phyloP scores from a whole-genome alignment of 2,797 vertebrate species.

The Hypotaenidia philippensis region DNA sequence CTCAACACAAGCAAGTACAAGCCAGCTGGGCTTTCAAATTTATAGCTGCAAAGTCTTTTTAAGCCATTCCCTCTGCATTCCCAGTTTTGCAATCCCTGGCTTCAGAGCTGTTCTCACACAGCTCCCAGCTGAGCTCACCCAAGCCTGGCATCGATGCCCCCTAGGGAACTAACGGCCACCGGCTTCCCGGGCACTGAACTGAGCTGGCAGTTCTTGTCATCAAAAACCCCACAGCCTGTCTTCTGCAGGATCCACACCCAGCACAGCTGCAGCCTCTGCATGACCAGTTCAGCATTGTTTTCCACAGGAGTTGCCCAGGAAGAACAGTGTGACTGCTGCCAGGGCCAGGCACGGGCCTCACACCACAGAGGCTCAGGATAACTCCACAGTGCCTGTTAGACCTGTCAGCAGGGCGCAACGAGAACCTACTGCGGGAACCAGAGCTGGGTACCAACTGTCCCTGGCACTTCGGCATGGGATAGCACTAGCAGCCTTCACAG shows the following conservation, averaged over 20 bases:
- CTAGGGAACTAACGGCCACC: not conserved
- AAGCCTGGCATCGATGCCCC: not conserved
- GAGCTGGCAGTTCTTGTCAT: not conserved
- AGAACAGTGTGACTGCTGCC: not conserved
- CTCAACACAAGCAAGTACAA: not conserved
- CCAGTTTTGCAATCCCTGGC: not conserved
- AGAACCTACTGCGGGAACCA: not conserved
- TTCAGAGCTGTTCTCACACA: not conserved
- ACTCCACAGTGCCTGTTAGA: not conserved
- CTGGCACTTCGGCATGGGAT: not conserved
- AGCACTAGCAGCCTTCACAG: not conserved
- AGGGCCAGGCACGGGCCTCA: not conserved
- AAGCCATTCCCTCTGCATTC: not conserved
- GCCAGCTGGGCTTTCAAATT: not conserved
- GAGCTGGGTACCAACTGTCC: not conserved
- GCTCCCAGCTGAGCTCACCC: not conserved
- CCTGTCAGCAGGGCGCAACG: accelerated
- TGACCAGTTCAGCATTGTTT: not conserved
- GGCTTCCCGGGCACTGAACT: not conserved
- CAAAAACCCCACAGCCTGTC: not conserved
- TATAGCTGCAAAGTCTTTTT: not conserved
- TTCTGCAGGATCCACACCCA: not conserved
- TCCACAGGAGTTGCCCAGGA: not conserved
- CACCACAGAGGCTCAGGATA: accelerated
- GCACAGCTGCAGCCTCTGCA: not conserved